Evolutionary conservation across 2,797 vertebrate genomes (phyloP), one percentile per base, ranked within the genome.

Genomic region (Gephyroberyx darwinii): DNA sequence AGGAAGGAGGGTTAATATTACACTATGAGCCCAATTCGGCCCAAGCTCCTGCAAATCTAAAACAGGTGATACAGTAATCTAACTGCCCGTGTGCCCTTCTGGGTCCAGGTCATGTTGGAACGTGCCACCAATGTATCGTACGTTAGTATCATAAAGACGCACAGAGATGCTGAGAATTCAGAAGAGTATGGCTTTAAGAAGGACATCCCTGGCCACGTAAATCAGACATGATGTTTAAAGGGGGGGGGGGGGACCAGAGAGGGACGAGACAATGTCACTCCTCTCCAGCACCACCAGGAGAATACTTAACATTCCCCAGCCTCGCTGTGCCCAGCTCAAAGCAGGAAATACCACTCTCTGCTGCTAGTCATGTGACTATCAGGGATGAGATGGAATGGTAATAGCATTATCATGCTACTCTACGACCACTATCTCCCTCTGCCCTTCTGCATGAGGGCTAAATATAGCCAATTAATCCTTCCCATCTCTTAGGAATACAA

Each of bases 1-100:
- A 92, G 92, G 92, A 91, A 91, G 81, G 70, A 86, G 91, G 92
- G 91, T 91, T 93, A 91, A 91, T 91, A 88, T 93, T 90, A 91
- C 88, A 88, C 85, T 85, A 78, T 78, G 86, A 89, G 86, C 59
- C 75, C 63, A 17, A 70, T 80, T 65, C 69, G 69, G 81, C 81
- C 84, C 66, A 67, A 84, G 86, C 79, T 68, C 74, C 87, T 63
- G 77, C 85, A 92, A 91, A 93, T 92, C 81, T 82, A 83, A 93
- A 92, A 78, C 92, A 93, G 93, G 89, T 93, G 92, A 80, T 72
- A 14, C 48, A 2, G 45, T 75, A 61, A 79, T 78, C 75, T 56
- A 37, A 80, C 72, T 8, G 41, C 14, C 33, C 54, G 31, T 30
- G 1, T 67, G 66, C 48, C 74, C 70, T 73, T 50, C 71, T 64